phyloP scores from a whole-genome alignment of 1,140 invertebrate genomes.

The Nephila pilipes region DNA sequence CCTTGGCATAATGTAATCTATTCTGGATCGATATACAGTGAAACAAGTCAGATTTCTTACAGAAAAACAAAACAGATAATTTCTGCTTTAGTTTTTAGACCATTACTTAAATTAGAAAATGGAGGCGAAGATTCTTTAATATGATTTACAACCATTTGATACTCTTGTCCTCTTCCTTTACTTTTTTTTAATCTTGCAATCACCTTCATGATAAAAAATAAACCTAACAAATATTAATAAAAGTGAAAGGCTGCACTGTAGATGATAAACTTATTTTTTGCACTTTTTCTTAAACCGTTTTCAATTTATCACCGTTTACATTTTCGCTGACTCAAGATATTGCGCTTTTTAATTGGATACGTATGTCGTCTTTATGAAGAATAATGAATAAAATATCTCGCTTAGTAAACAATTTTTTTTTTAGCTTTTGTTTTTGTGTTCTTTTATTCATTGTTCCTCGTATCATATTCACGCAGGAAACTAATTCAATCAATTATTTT shows the following conservation, averaged over 20 bases:
- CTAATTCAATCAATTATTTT: too few species aligned
- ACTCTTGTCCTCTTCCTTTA: background rate
- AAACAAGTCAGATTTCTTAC: background rate
- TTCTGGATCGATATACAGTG: background rate
- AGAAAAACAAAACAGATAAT: conserved; percentile 26
- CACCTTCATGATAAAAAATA: too few species aligned
- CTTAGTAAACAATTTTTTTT: background rate
- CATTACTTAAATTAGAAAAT: conserved; percentile 33
- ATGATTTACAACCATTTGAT: background rate
- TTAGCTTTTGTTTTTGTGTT: background rate
- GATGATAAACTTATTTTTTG: background rate
- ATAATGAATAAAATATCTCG: background rate
- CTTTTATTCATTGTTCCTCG: too few species aligned
- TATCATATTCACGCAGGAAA: too few species aligned
- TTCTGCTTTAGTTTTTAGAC: background rate
- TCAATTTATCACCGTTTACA: background rate
- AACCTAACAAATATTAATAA: too few species aligned
- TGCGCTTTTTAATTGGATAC: background rate
- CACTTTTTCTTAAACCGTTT: background rate
- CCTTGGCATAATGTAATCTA: conserved; percentile 25
- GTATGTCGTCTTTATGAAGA: background rate
- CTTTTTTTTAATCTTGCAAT: background rate
- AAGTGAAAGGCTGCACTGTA: too few species aligned
- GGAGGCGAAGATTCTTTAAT: background rate
- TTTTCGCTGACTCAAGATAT: background rate